Base-by-base conservation (phyloP, 1,140 invertebrate genomes). In the Armadillidium nasatum region DNA sequence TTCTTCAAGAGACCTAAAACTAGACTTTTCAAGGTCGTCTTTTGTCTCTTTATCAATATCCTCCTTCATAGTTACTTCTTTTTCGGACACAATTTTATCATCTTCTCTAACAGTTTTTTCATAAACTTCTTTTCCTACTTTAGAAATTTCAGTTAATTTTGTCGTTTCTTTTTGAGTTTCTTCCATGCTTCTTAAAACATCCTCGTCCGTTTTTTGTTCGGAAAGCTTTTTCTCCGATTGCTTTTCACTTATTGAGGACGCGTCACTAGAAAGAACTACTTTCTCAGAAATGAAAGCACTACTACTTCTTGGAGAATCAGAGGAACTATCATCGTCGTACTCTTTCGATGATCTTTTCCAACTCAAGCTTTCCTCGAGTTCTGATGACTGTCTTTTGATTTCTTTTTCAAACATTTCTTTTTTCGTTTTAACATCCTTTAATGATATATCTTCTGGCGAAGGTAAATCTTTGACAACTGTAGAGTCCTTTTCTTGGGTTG, bases 341-440 rank as follows among this genome's bases (percentile, higher is more conserved):
- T 79, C 78, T 45, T 76, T 76, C 60, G 78, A 79, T 19, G 72
- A 76, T 67, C 78, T 60, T 66, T 79, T 79, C 78, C 78, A 79
- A 54, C 71, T 69, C 43, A 73, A 74, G 71, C 75, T 79, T 71
- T 79, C 78, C 44, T 79, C 78, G 7, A 79, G 46, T 46, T 79
- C 78, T 74, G 76, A 76, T 23, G 77, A 78, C 70, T 81, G 78
- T 50, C 79, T 78, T 70, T 81, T 78, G 45, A 81, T 81, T 74
- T 81, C 80, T 33, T 78, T 78, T 70, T 81, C 80, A 74, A 81
- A 81, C 22, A 81, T 67, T 33, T 77, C 78, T 44, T 78, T 73
- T 70, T 81, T 81, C 0, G 78, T 78, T 21, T 76, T 75, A 21
- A 81, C 80, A 71, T 81, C 80, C 21, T 79, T 80, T 54, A 75